Evolutionary conservation across 2,888 invertebrate genomes (phyloP), one percentile per base, ranked within the genome.

Genomic region (Buathra laborator): DNA sequence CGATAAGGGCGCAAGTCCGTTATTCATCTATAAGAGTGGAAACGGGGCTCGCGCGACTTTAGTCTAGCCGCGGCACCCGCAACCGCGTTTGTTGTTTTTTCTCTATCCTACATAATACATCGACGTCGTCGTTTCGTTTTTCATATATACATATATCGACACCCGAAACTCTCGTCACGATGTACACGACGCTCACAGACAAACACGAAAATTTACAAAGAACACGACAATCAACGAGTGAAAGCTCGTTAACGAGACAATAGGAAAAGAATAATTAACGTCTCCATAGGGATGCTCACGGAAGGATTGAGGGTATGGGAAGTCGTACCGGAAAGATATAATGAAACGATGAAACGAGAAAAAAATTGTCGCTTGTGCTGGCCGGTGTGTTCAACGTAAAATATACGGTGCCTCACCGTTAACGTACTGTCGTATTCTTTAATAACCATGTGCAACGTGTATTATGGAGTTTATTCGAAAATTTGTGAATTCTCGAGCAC

Each of bases 1-100:
- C 32, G 76, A 81, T 78, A 83, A 86, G 81, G 85, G 86, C 87
- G 86, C 87, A 87, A 87, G 84, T 70, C 77, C 86, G 71, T 24
- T 32, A 19, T 77, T 75, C 56, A 67, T 79, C 67, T 85, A 87
- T 87, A 86, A 87, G 82, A 86, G 76, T 70, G 74, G 87, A 71
- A 77, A 62, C 86, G 83, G 85, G 86, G 86, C 77, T 88, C 86
- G 86, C 86, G 87, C 81, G 81, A 86, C 86, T 90, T 87, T 89
- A 92, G 92, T 92, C 89, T 86, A 70, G 89, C 89, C 90, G 90
- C 91, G 90, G 75, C 89, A 83, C 83, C 88, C 89, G 88, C 82
- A 84, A 78, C 43, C 77, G 81, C 64, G 76, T 75, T 67, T 43
- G 68, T 44, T 37, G 14, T 67, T 48, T 44, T 66, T 71, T 37